Evolutionary conservation across 2,888 invertebrate genomes (phyloP).

Genomic region (Drosophila sordidula): DNA sequence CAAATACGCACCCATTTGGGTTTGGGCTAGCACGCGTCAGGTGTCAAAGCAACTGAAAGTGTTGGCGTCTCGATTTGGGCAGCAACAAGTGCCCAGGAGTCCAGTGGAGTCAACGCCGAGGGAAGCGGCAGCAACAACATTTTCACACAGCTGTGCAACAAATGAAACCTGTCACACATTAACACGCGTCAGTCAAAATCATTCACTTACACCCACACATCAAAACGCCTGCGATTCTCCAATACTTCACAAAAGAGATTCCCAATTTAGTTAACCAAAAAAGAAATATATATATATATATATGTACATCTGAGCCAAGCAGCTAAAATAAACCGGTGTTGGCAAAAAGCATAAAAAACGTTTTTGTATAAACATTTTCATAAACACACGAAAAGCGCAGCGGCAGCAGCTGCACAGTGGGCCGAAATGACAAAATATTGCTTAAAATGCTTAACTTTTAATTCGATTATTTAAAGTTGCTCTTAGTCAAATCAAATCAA

Average conservation of each 20-base stretch:
- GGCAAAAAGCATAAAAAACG: conserved; percentile 45
- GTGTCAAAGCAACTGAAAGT: conserved; percentile 49
- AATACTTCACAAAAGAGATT: conserved; percentile 31
- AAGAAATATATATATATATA: conserved; percentile 13
- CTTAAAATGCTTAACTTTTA: neutral
- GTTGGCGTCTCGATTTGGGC: conserved; percentile 14
- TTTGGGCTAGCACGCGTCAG: conserved; percentile 48
- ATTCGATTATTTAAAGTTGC: too few species aligned
- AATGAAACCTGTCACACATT: conserved; percentile 70
- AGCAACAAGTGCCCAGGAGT: conserved; percentile 64
- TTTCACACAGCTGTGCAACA: conserved; percentile 63
- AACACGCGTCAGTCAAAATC: conserved; percentile 44
- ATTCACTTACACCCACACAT: conserved; percentile 24
- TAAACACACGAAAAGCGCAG: conserved; percentile 36
- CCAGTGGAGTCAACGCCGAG: conserved; percentile 30
- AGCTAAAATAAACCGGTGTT: conserved; percentile 53
- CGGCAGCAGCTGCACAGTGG: conserved; percentile 37
- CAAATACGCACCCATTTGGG: conserved; percentile 24
- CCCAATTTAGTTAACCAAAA: conserved; percentile 32
- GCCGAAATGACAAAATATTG: neutral
- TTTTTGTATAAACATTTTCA: conserved; percentile 33
- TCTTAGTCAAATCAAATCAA: too few species aligned
- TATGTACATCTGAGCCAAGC: conserved; percentile 18
- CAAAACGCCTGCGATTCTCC: conserved; percentile 22
- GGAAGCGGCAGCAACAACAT: conserved; percentile 8